A percentile compares a stretch with the other conserved stretches of the same genome.
Conservation (phyloP, 1,140 invertebrate species). For the Drosophila dunni region DNA sequence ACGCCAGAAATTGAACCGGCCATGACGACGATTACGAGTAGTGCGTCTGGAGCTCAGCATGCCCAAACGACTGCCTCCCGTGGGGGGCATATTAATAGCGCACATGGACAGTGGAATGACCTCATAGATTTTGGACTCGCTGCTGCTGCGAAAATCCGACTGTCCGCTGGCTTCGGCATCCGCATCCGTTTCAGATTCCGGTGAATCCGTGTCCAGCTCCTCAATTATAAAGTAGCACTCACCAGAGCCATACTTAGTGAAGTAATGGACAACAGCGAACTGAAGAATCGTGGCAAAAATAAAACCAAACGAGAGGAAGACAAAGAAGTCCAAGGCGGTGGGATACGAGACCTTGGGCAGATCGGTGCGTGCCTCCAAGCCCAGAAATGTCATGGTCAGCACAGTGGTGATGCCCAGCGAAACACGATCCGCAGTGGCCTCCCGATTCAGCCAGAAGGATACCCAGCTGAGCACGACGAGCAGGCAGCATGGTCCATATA, state of each 20-base stretch:
- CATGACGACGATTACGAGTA: conserved; percentile 63
- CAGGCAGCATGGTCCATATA: conserved; percentile 93
- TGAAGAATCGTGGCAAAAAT: conserved; percentile 95
- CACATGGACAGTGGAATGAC: conserved; percentile 82
- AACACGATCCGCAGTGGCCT: conserved; percentile 94
- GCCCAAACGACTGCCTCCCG: conserved; percentile 55
- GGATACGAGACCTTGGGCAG: conserved; percentile 94
- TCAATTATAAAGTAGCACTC: conserved; percentile 91
- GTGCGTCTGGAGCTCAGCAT: conserved; percentile 52
- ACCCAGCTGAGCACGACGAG: conserved; percentile 95
- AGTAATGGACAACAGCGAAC: conserved; percentile 95
- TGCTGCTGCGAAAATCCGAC: conserved; percentile 71
- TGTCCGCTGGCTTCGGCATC: conserved; percentile 46
- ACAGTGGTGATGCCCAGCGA: conserved; percentile 94
- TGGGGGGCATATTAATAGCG: conserved; percentile 66
- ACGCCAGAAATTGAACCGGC: conserved; percentile 44
- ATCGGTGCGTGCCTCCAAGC: conserved; percentile 93
- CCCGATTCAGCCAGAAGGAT: conserved; percentile 95
- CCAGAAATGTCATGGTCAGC: conserved; percentile 95
- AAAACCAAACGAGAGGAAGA: conserved; percentile 94
- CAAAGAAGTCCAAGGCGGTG: conserved; percentile 94
- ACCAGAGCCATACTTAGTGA: conserved; percentile 94
- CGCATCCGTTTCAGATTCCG: conserved; percentile 86
- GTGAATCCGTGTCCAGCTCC: conserved; percentile 87
- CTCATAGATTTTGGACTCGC: conserved; percentile 77